phyloP scores from a whole-genome alignment of 1,140 invertebrate species.

The Pseudomyrmex concolor region DNA sequence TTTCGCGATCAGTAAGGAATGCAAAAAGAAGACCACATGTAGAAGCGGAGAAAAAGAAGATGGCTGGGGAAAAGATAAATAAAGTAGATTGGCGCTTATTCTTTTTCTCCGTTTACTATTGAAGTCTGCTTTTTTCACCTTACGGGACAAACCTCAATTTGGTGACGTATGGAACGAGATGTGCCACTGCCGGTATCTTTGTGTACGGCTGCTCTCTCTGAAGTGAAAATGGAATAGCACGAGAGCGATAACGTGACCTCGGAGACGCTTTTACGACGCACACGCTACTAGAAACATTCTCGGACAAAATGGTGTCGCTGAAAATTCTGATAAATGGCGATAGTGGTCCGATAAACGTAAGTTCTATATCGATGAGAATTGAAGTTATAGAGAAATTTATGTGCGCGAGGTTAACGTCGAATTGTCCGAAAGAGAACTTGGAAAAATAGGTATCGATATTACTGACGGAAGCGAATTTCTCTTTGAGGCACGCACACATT shows the following conservation, averaged over 20 bases:
- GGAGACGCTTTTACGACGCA: constrained; percentile 11
- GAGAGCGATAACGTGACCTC: constrained; percentile 16
- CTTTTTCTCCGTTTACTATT: background rate
- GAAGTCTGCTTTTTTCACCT: background rate
- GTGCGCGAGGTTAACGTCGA: constrained; percentile 16
- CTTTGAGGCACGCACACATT: background rate
- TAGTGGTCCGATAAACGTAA: constrained; percentile 12
- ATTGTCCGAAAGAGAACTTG: background rate
- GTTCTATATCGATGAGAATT: constrained; percentile 25
- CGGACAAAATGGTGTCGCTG: constrained; percentile 16
- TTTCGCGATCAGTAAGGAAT: constrained; percentile 37
- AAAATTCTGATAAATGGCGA: constrained; percentile 52
- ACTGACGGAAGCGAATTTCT: background rate
- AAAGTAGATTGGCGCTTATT: constrained; percentile 11
- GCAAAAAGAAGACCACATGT: background rate
- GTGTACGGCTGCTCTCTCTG: background rate
- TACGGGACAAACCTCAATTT: constrained; percentile 26
- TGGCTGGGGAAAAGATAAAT: background rate
- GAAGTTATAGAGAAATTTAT: constrained; percentile 38
- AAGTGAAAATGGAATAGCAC: constrained; percentile 21
- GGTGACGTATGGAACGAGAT: constrained; percentile 10
- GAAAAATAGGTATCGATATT: background rate
- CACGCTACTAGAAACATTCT: background rate
- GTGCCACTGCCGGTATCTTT: background rate
- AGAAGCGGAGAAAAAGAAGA: background rate